Base-by-base conservation (phyloP, 2,113 vertebrate species). In the Hucho hucho region DNA sequence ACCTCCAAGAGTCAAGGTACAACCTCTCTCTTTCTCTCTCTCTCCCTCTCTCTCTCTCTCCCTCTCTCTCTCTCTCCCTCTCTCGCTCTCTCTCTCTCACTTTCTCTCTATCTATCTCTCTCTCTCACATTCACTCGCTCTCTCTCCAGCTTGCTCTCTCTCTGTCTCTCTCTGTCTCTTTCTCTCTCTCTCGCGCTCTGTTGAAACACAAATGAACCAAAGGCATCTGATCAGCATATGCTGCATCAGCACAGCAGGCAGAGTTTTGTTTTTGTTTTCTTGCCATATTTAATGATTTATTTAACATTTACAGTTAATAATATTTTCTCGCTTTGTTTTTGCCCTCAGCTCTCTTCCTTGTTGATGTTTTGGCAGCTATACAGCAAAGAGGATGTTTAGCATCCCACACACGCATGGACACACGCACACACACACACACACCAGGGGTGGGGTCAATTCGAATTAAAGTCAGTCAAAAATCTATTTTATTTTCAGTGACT, bases 1-100 rank as follows among this genome's bases (percentile, higher is more conserved):
- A 90, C 92, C 92, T 87, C 93, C 92, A 90, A 99, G 97, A 92
- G 89, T 95, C 84, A 99, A 99, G 97, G 97, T 99, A 95, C 24
- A 37, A 53, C 37, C 20, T 58, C 74, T 0, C 6, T 58, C 28
- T 72, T 7, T 79, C 79, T 79, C 81, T 83, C 69, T 64, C 28
- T 86, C 83, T 37, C 84, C 11, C 7, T 9, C 37, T 43, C 7
- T 37, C 7, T 37, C 37, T 9, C 7, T 43, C 37, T 11, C 7
- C 1, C 32, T 7, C 32, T 37, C 32, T 7, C 6, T 81, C 63
- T 67, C n/a, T 85, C 82, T 82, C 64, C 66, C 80, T 72, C 83
- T 32, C 18, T 63, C 73, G 0, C 6, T 53, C 28, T 67, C 11
- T 78, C 79, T 79, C 81, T 83, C 69, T 66, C 28, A 4, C 1